Evolutionary conservation across 2,113 vertebrate species (phyloP).

Genomic region (Cyanistes caeruleus): DNA sequence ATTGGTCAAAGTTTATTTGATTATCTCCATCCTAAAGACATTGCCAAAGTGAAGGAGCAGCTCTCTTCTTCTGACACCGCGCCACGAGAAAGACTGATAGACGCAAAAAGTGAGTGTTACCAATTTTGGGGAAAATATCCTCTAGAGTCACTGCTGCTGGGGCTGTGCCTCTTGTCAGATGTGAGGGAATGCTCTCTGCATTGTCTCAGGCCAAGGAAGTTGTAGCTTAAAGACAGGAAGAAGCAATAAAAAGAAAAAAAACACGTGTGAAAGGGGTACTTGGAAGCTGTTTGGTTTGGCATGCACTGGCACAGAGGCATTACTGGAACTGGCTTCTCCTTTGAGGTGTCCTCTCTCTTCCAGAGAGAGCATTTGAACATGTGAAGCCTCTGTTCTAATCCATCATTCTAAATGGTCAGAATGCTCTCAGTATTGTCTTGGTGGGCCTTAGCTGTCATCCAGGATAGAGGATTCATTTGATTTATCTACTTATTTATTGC

Average conservation of each 20-base stretch:
- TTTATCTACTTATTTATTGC: neutral
- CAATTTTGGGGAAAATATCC: neutral
- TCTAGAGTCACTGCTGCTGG: neutral
- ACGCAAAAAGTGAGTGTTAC: slow-evolving; percentile 91
- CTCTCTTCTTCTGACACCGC: slow-evolving; percentile 96
- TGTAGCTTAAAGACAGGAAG: neutral
- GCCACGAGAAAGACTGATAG: slow-evolving; percentile 93
- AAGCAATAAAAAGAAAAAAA: neutral
- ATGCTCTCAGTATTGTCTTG: neutral
- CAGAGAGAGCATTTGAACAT: neutral
- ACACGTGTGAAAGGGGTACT: neutral
- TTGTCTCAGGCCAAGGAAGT: neutral
- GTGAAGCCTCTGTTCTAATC: neutral
- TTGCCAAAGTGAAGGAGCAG: slow-evolving; percentile 99
- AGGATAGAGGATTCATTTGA: neutral
- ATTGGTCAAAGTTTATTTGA: slow-evolving; percentile 99
- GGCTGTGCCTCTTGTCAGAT: neutral
- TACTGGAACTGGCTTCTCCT: neutral
- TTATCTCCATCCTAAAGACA: slow-evolving; percentile 99
- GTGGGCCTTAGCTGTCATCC: neutral
- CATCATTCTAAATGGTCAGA: neutral
- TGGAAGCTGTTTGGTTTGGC: neutral
- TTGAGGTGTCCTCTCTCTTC: neutral
- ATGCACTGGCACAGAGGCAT: neutral
- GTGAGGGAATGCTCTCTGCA: neutral